Conservation (phyloP, 2,888 invertebrate genomes). For the Cremastinae sp. region DNA sequence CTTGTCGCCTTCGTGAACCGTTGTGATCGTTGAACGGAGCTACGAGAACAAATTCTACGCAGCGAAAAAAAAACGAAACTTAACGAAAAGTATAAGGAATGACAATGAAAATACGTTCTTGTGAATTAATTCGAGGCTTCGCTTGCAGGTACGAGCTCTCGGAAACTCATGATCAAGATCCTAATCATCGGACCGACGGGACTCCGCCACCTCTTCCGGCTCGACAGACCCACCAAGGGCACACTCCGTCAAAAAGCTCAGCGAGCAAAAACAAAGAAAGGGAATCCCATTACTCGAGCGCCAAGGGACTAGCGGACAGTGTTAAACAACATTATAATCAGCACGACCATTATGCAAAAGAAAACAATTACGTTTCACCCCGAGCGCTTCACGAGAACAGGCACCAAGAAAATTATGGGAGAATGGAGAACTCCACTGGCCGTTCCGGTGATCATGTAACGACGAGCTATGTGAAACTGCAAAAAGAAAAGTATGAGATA, state of each 20-base stretch:
- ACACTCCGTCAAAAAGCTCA: conserved; percentile 69
- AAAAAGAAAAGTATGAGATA: conserved; percentile 77
- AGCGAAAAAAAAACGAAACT: background rate
- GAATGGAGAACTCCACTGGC: conserved; percentile 76
- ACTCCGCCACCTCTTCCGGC: conserved; percentile 83
- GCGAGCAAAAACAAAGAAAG: conserved; percentile 73
- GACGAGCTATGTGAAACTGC: conserved; percentile 75
- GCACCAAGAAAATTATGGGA: conserved; percentile 75
- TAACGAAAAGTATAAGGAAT: conserved; percentile 9
- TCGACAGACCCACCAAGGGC: conserved; percentile 75
- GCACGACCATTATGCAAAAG: conserved; percentile 75
- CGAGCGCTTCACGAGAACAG: conserved; percentile 74
- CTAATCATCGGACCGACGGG: conserved; percentile 75
- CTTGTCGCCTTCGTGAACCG: conserved; percentile 49
- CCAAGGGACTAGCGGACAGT: conserved; percentile 69
- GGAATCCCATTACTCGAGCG: conserved; percentile 71
- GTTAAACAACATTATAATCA: conserved; percentile 69
- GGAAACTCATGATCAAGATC: conserved; percentile 80
- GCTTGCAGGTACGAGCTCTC: conserved; percentile 81
- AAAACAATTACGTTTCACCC: conserved; percentile 76
- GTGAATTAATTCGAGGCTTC: conserved; percentile 40
- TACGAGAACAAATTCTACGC: conserved; percentile 36
- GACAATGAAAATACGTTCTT: conserved; percentile 10
- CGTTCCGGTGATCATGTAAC: conserved; percentile 74
- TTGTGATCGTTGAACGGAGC: conserved; percentile 61